phyloP scores from a whole-genome alignment of 2,113 vertebrate species.

The Cyprinodon brontotheroides region DNA sequence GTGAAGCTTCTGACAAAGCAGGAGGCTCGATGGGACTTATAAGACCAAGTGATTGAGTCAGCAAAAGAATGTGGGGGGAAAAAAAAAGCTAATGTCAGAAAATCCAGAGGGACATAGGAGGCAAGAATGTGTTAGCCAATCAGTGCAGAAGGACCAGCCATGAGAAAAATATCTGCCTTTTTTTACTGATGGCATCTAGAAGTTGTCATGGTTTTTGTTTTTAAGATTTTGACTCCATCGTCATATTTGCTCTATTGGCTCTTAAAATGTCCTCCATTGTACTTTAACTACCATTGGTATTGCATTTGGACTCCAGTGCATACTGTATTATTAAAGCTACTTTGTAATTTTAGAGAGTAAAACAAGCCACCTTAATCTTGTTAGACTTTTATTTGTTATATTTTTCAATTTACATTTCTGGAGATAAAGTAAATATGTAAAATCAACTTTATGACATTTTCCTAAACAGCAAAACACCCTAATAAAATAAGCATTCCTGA shows the following conservation, averaged over 20 bases:
- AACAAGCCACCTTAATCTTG: neutral
- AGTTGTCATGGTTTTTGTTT: neutral
- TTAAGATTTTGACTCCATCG: neutral
- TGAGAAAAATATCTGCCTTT: slow-evolving; percentile 16
- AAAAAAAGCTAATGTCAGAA: slow-evolving; percentile 52
- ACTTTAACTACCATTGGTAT: neutral
- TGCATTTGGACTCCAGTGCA: neutral
- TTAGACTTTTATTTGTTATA: neutral
- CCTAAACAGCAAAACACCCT: neutral
- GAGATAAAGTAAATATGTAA: neutral
- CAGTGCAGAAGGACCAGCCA: slow-evolving; percentile 39
- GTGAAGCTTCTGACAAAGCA: slow-evolving; percentile 23
- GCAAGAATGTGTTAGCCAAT: slow-evolving; percentile 46
- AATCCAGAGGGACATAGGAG: slow-evolving; percentile 28
- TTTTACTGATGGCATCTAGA: neutral
- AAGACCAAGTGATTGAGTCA: slow-evolving; percentile 44
- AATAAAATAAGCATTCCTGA: too few species aligned
- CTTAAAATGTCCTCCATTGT: neutral
- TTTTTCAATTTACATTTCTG: neutral
- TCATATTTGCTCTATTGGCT: neutral
- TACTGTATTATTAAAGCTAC: too few species aligned
- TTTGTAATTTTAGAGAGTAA: neutral
- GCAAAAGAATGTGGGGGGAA: slow-evolving; percentile 39
- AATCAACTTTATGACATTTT: neutral
- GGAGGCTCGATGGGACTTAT: slow-evolving; percentile 34